Evolutionary conservation across 2,113 vertebrate genomes (phyloP).

Genomic region (Gobiocypris rarus): DNA sequence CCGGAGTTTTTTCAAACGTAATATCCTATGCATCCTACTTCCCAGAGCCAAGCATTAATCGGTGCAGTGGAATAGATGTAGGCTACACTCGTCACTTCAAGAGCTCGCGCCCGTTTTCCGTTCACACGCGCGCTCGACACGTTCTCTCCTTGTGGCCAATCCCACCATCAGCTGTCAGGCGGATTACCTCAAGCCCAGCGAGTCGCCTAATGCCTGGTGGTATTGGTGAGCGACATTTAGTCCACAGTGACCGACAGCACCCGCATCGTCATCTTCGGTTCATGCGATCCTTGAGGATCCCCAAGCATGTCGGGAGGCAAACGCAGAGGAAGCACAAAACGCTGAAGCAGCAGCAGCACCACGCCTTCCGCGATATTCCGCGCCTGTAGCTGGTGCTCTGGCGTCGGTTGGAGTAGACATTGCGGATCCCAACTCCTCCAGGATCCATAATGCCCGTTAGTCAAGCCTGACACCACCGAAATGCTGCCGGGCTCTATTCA

Average conservation of each 20-base stretch:
- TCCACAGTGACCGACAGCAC: conserved; percentile 71
- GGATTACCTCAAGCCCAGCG: conserved; percentile 29
- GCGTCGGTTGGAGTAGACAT: background rate
- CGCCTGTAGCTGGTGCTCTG: background rate
- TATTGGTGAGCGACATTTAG: conserved; percentile 39
- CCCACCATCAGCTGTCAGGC: background rate
- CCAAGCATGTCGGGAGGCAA: conserved; percentile 31
- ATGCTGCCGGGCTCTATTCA: conserved; percentile 96
- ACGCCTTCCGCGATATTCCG: conserved; percentile 7
- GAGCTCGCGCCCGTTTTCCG: conserved; percentile 40
- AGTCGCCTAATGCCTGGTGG: background rate
- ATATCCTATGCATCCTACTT: background rate
- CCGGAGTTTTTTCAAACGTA: background rate
- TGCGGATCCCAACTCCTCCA: background rate
- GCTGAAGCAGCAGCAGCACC: conserved; percentile 10
- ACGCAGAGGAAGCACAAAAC: conserved; percentile 4
- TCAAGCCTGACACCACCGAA: conserved; percentile 13
- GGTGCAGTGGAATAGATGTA: background rate
- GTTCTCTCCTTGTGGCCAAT: conserved; percentile 18
- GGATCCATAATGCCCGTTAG: conserved; percentile 1
- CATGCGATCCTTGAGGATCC: conserved; percentile 4
- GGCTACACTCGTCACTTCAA: conserved; percentile 28
- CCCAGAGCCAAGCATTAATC: conserved; percentile 52
- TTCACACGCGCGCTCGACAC: background rate
- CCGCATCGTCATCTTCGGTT: conserved; percentile 57